Base-by-base conservation (phyloP, 2,888 invertebrate species). In the Yponomeuta sedellus region DNA sequence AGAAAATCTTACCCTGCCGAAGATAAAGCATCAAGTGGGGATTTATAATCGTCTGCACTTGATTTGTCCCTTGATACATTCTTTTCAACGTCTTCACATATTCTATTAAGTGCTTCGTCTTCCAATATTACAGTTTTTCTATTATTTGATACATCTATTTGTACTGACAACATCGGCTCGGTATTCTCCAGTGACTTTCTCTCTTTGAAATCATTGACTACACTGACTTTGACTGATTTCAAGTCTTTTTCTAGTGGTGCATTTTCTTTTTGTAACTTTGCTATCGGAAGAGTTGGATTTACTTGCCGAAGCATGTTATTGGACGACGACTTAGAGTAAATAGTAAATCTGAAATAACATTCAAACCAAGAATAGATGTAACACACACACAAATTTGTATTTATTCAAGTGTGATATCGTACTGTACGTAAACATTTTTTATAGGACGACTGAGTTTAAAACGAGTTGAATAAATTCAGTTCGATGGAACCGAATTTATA, bases 191-290 rank as follows among this genome's bases (percentile, higher is more conserved):
- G 74, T 39, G 69, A 39, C 61, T 67, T 66, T 10, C 77, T 74
- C 61, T 77, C 75, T 68, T 77, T 80, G 0, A 77, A 70, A 71
- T 86, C 80, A 70, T 85, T 85, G 6, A 73, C 75, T 28, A 83
- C 75, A 70, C 77, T 82, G 28, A 86, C 75, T 80, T 81, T 86
- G 1, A 82, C 73, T 64, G 80, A 70, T 74, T 83, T 84, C 22
- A 80, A 69, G n/a, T n/a, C 25, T 76, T 66, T 67, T 68, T 79
- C 82, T 5, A 71, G 65, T 16, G 86, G 85, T 72, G 83, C 79
- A 66, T 88, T 89, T 71, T 91, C 88, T 77, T 89, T 89, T 79
- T 88, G 88, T 69, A 82, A 73, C 71, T 78, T 87, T 65, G 72
- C 73, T 62, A 69, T 65, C 28, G 72, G 20, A 57, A 52, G 12